Base-by-base conservation (phyloP, 2,888 invertebrate species). In the Agriotes lineatus region DNA sequence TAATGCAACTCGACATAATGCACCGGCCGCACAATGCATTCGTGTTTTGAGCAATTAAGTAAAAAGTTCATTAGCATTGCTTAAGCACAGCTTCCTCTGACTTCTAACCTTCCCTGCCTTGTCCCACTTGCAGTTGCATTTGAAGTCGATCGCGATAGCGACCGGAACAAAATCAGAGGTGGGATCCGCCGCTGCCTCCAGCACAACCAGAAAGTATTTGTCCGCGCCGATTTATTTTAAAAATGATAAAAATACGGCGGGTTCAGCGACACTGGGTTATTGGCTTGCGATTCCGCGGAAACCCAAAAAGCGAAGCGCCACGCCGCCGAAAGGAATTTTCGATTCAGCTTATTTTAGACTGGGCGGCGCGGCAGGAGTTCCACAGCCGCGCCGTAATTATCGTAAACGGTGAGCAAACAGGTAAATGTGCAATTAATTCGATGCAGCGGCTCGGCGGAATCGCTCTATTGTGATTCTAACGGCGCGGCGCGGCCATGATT, bases 11-110 rank as follows among this genome's bases (percentile, higher is more conserved):
- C n/a, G 19, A 30, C 50, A 50, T 25, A 50, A 25, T 30, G 18
- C 25, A 22, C 30, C 9, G 50, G 14, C 30, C 50, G 30, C 30
- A 71, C 69, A 69, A 71, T 71, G 67, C 59, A 54, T 58, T 69
- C 72, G 69, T 67, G 69, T 62, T 56, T 69, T 56, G 20, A 50
- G 20, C 42, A 65, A 48, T 50, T 59, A 59, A 69, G 54, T 37
- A 7, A 48, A 50, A 64, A 54, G 45, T 66, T 64, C 60, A 61
- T 66, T 54, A 35, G 1, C 22, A 60, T 67, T 60, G 44, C 33
- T 35, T 30, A 44, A 64, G 42, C 9, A 12, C 20, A 7, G 56
- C 37, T 61, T 67, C 67, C 61, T 67, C 44, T 61, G 61, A 67
- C 67, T 54, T 56, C 20, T 61, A 54, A 62, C 61, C 61, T 61